These are phyloP conservation scores for Macropodus opercularis DNA, from an alignment of 2,797 vertebrate species.

Conservation along the genomic window DNA sequence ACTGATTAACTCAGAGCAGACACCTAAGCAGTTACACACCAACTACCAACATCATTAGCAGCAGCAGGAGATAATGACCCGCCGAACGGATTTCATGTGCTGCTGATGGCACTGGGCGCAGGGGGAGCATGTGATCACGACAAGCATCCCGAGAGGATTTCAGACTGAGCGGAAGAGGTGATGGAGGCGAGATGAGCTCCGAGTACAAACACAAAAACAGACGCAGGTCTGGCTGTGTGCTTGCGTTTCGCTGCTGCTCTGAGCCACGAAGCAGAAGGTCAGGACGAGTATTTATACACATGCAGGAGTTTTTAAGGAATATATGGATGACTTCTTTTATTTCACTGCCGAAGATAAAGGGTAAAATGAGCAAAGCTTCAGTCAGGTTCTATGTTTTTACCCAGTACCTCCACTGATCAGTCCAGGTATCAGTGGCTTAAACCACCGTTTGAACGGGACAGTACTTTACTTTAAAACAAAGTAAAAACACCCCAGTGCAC, in stretches of 20 bases:
- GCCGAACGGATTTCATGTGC: constrained; percentile 57
- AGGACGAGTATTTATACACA: not conserved
- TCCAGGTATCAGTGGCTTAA: no score
- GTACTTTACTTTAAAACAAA: not conserved
- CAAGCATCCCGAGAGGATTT: constrained; percentile 51
- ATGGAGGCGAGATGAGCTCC: constrained; percentile 28
- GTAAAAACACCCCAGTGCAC: not conserved
- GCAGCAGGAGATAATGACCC: constrained; percentile 60
- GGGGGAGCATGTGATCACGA: constrained; percentile 53
- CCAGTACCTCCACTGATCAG: no score
- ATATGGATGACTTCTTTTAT: not conserved
- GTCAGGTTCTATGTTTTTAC: no score
- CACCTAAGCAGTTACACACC: constrained; percentile 57
- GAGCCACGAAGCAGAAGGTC: no score
- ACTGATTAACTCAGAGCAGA: constrained; percentile 54
- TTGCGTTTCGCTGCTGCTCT: not conserved
- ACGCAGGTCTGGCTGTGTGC: constrained; percentile 8
- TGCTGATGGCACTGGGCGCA: constrained; percentile 45
- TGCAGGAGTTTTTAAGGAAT: not conserved
- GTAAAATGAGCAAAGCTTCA: no score
- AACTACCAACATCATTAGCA: constrained; percentile 65
- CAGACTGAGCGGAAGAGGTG: constrained; percentile 33
- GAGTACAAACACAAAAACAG: constrained; percentile 18
- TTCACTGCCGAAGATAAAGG: no score
- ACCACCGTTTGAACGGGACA: no score